These are phyloP conservation scores for Avahi laniger DNA, from an alignment of 2,797 vertebrate genomes.

Conservation along the genomic window DNA sequence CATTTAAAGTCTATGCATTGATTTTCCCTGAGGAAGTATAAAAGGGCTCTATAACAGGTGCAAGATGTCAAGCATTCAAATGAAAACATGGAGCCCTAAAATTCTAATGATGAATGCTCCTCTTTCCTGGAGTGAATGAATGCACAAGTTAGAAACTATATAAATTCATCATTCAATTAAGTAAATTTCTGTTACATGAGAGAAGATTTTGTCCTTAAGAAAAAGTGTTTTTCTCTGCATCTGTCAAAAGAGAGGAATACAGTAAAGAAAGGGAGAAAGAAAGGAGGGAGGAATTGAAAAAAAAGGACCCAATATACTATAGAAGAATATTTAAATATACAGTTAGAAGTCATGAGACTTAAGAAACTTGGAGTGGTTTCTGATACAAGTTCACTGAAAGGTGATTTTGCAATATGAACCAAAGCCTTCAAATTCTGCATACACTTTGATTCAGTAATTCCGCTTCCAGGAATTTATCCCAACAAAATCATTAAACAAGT, in stretches of 20 bases:
- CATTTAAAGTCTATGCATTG: neutral
- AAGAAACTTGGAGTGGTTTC: neutral
- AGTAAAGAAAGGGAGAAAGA: neutral
- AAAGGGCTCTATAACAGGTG: neutral
- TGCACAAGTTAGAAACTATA: neutral
- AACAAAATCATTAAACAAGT: neutral
- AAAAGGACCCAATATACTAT: neutral
- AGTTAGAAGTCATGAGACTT: neutral
- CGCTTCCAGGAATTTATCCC: neutral
- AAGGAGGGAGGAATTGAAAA: neutral
- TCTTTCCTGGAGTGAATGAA: constrained; percentile 12
- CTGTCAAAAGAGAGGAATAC: neutral
- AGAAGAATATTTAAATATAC: neutral
- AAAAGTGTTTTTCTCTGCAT: neutral
- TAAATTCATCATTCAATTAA: neutral
- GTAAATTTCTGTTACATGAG: neutral
- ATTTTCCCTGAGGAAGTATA: neutral
- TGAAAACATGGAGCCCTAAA: neutral
- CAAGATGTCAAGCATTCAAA: neutral
- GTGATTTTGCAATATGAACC: neutral
- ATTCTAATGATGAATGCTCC: neutral
- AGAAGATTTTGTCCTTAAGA: neutral
- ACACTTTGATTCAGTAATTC: neutral
- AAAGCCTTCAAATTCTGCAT: neutral
- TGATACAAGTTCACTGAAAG: neutral